Evolutionary conservation across 2,888 invertebrate genomes (phyloP).

Genomic region (Charanyca ferruginea): DNA sequence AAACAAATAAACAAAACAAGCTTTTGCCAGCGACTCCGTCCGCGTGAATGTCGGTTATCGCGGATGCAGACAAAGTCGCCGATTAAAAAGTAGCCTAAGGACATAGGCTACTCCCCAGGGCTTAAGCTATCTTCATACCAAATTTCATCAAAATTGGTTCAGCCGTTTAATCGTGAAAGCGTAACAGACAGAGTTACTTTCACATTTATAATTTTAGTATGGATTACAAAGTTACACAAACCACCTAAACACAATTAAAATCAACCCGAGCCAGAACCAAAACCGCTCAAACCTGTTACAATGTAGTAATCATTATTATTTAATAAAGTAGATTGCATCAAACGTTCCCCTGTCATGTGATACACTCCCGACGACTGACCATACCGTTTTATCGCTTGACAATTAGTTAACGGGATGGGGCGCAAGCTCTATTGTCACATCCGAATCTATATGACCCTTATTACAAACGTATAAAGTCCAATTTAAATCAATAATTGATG

Average conservation of each 20-base stretch:
- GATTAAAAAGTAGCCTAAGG: no score
- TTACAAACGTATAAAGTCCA: slow-evolving; percentile 59
- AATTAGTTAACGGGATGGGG: slow-evolving; percentile 75
- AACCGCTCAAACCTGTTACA: slow-evolving; percentile 47
- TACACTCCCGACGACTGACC: slow-evolving; percentile 71
- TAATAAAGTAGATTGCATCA: slow-evolving; percentile 78
- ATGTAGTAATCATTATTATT: slow-evolving; percentile 71
- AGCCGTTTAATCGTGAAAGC: no score
- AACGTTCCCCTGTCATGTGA: slow-evolving; percentile 59
- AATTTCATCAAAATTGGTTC: no score
- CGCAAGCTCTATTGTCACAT: slow-evolving; percentile 47
- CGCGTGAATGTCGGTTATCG: no score
- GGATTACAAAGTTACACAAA: not conserved
- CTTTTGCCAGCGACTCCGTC: no score
- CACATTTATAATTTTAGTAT: no score
- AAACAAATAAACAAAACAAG: no score
- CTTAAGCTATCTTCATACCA: no score
- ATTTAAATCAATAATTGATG: slow-evolving; percentile 33
- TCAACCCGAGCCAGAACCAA: slow-evolving; percentile 44
- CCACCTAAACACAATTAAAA: not conserved
- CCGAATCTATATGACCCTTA: slow-evolving; percentile 50
- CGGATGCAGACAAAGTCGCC: no score
- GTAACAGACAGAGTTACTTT: no score
- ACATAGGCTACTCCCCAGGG: no score
- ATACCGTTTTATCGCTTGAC: slow-evolving; percentile 85